Percentiles rank a stretch among this genome's conserved stretches.
These are phyloP conservation scores for Drosophila mimica DNA, from an alignment of 2,888 invertebrate species.

Conservation along the genomic window DNA sequence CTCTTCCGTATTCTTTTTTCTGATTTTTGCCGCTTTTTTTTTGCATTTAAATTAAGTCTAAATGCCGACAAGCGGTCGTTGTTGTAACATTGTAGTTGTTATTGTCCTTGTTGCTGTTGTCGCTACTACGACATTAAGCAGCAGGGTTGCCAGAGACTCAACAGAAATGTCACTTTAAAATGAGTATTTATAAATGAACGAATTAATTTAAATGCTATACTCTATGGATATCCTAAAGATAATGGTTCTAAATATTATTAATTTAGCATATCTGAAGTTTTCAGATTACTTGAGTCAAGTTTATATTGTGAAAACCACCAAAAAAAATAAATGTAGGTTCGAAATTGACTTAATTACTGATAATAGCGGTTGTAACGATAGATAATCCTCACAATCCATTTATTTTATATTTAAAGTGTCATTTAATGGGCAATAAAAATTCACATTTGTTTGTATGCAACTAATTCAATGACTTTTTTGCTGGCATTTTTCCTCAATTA, in stretches of 20 bases:
- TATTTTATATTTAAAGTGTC: not conserved
- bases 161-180: constrained; percentile 21
- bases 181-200: not conserved
- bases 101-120: constrained; percentile 19
- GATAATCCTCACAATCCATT: not conserved
- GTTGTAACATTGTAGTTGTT: constrained; percentile 27
- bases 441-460: not conserved
- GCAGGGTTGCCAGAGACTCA: constrained; percentile 28
- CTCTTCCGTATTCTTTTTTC: not conserved
- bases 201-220: not conserved
- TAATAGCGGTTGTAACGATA: not conserved
- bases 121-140: constrained; percentile 20
- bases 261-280: not conserved
- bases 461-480: not conserved
- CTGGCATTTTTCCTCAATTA: not conserved
- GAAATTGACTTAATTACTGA: not conserved
- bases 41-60: constrained; percentile 78
- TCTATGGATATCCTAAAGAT: not conserved
- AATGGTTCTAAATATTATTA: not conserved
- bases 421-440: not conserved
- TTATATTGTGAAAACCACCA: not conserved
- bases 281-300: not conserved
- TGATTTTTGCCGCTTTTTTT: constrained; percentile 40
- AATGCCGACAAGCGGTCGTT: constrained; percentile 69
- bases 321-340: not conserved